Percentiles rank a stretch among this genome's conserved stretches.
These are phyloP conservation scores for Agrotis segetum DNA, from an alignment of 2,888 invertebrate genomes.

Conservation along the genomic window DNA sequence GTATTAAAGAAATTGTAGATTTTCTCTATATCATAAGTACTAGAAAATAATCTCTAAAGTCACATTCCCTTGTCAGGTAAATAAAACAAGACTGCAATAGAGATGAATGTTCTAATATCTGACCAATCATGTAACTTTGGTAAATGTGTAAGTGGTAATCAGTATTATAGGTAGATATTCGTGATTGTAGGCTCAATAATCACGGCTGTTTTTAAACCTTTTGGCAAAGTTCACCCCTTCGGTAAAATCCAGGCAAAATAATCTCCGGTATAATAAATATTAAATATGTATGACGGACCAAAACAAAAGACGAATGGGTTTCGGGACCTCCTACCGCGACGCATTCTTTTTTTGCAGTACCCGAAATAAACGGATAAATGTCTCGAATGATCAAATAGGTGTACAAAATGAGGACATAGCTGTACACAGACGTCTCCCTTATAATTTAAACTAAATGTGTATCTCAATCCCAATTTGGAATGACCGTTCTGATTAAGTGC, in stretches of 20 bases:
- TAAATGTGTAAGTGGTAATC: conserved; percentile 44
- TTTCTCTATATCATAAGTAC: conserved; percentile 38
- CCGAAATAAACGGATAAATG: too few relatives aligned
- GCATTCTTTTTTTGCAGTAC: too few relatives aligned
- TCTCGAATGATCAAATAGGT: too few relatives aligned
- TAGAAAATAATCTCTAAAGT: conserved; percentile 30
- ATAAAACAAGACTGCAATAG: conserved; percentile 54
- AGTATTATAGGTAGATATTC: conserved; percentile 30
- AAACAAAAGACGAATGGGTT: not conserved
- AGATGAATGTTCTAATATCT: conserved; percentile 44
- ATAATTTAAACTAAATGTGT: too few relatives aligned
- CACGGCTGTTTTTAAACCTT: not conserved
- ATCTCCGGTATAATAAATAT: not conserved
- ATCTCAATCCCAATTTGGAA: too few relatives aligned
- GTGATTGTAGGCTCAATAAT: conserved; percentile 32
- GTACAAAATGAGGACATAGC: too few relatives aligned
- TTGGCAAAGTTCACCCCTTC: not conserved
- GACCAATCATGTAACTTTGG: conserved; percentile 50
- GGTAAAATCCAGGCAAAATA: not conserved
- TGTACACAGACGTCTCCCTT: too few relatives aligned
- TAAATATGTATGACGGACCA: not conserved
- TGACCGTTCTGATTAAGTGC: too few relatives aligned
- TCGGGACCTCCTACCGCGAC: too few relatives aligned
- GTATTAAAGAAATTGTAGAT: conserved; percentile 28
- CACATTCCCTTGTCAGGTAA: conserved; percentile 48